Percentiles rank a stretch among this genome's conserved stretches.
Evolutionary conservation across 2,113 vertebrate species (phyloP).

Genomic region (Mirza zaza): DNA sequence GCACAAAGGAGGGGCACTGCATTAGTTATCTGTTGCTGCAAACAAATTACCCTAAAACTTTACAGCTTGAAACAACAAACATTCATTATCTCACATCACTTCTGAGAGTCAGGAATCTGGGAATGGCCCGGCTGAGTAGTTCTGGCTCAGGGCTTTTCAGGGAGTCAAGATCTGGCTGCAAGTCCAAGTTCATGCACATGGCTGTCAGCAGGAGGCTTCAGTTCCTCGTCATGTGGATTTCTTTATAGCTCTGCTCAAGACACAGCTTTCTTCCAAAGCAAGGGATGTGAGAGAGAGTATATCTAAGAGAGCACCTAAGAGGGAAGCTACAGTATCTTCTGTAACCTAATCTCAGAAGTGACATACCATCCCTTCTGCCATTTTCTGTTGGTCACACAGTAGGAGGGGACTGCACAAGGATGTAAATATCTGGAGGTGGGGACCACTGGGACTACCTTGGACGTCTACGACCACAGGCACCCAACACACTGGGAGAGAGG

Average conservation of each 20-base stretch:
- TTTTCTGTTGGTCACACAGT: neutral
- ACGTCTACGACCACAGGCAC: neutral
- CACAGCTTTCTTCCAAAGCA: neutral
- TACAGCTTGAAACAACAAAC: neutral
- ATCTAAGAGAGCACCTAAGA: neutral
- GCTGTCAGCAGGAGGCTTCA: neutral
- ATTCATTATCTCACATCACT: neutral
- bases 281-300: neutral
- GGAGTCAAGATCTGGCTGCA: neutral
- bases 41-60: neutral
- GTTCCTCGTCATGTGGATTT: neutral
- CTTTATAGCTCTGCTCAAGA: neutral
- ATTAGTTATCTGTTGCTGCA: neutral
- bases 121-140: neutral
- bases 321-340: neutral
- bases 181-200: neutral
- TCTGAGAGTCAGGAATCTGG: neutral
- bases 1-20: neutral
- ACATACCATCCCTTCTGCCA: neutral
- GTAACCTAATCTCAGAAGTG: neutral
- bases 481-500: neutral
- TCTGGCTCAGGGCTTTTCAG: neutral
- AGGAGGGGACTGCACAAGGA: neutral
- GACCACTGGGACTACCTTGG: neutral
- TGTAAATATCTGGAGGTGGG: neutral